Conservation (phyloP, 1,140 invertebrate genomes). For the Macrosteles quadrilineatus region DNA sequence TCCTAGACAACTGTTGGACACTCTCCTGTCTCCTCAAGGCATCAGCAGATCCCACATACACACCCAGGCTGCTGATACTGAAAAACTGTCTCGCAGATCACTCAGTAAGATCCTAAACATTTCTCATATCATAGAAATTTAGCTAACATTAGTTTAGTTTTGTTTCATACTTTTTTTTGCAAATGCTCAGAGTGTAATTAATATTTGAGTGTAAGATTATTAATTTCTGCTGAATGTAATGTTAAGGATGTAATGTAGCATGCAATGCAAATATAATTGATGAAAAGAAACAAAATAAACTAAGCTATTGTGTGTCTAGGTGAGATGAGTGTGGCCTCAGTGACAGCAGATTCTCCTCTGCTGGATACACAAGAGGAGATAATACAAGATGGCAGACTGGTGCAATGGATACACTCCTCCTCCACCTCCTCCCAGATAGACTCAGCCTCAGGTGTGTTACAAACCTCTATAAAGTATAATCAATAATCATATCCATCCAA, state of each 20-base stretch:
- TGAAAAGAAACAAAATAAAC: too few relatives aligned
- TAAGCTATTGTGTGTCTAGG: too few relatives aligned
- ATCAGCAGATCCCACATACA: conserved; percentile 54
- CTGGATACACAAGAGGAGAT: conserved; percentile 35
- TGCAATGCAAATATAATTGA: too few relatives aligned
- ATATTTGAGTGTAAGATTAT: too few relatives aligned
- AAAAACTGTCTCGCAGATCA: conserved; percentile 37
- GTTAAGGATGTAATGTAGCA: too few relatives aligned
- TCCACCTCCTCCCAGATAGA: not conserved
- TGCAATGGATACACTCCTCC: conserved; percentile 31
- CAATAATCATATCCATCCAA: too few relatives aligned
- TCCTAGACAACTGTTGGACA: conserved; percentile 58
- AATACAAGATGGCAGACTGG: conserved; percentile 6
- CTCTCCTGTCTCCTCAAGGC: conserved; percentile 60
- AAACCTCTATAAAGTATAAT: too few relatives aligned
- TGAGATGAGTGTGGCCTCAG: conserved; percentile 46
- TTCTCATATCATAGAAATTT: too few relatives aligned
- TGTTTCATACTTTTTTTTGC: too few relatives aligned
- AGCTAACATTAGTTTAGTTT: too few relatives aligned
- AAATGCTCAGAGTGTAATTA: too few relatives aligned
- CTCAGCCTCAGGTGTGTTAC: not conserved
- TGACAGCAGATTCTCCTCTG: conserved; percentile 41
- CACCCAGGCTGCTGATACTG: conserved; percentile 27
- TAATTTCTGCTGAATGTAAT: too few relatives aligned
- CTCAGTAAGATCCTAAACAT: conserved; percentile 39